phyloP scores from a whole-genome alignment of 2,797 vertebrate genomes.

The Atherinosoma microstoma region DNA sequence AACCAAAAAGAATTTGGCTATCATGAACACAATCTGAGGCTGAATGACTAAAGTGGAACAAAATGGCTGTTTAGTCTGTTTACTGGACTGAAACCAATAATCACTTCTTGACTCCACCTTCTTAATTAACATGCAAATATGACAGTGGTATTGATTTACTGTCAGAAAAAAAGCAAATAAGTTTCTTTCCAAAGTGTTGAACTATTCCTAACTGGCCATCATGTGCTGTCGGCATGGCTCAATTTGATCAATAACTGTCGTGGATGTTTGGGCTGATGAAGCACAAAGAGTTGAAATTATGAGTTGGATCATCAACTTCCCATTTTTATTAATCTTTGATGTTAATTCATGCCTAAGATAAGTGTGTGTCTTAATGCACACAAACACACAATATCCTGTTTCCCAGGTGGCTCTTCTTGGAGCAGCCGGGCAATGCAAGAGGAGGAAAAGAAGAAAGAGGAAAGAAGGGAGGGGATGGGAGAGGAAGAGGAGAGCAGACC shows the following conservation, averaged over 20 bases:
- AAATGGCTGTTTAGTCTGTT: neutral
- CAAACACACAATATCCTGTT: conserved; percentile 45
- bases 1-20: neutral
- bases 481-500: conserved; percentile 68
- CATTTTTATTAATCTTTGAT: conserved; percentile 26
- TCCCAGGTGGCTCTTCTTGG: conserved; percentile 63
- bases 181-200: neutral
- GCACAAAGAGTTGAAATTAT: conserved; percentile 14
- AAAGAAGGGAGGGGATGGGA: neutral
- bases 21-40: neutral
- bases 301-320: conserved; percentile 1
- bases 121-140: conserved; percentile 9
- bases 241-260: neutral
- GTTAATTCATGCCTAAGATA: conserved; percentile 19
- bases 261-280: neutral
- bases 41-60: neutral
- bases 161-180: conserved; percentile 4
- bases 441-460: conserved; percentile 12
- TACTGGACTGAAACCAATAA: conserved; percentile 4
- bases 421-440: conserved; percentile 56
- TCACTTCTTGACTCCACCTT: conserved; percentile 4
- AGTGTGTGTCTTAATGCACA: conserved; percentile 8
- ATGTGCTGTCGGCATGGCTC: neutral
- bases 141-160: conserved; percentile 6
- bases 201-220: conserved; percentile 7